A percentile compares a stretch with the other conserved stretches of the same genome.
These are phyloP conservation scores for Coelopa pilipes DNA, from an alignment of 2,888 invertebrate genomes.

Conservation along the genomic window DNA sequence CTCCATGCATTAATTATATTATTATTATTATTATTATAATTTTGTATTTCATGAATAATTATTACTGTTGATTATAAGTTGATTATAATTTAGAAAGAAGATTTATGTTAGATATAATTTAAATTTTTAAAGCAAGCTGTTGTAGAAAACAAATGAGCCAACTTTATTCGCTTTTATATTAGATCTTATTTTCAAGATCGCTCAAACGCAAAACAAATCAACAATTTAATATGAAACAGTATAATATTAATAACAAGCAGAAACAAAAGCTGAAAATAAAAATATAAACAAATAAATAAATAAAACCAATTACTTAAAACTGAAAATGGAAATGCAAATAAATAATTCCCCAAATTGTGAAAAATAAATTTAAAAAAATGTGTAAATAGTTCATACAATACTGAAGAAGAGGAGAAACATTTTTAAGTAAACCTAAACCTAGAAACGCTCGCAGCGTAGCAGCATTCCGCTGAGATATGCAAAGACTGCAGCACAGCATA, in stretches of 20 bases:
- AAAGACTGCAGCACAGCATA: not conserved
- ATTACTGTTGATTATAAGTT: constrained; percentile 29
- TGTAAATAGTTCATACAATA: constrained; percentile 32
- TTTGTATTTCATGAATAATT: constrained; percentile 22
- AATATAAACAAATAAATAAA: not conserved
- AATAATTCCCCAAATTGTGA: constrained; percentile 9
- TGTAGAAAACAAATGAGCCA: constrained; percentile 37
- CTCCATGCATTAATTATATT: constrained; percentile 25
- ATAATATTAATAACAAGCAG: constrained; percentile 7
- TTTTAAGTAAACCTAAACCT: constrained; percentile 19
- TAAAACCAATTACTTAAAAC: not conserved
- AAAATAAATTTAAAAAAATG: constrained; percentile 22
- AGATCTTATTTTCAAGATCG: constrained; percentile 51
- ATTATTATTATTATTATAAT: constrained; percentile 24
- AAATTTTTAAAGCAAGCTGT: constrained; percentile 36
- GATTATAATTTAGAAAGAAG: constrained; percentile 21
- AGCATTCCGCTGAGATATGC: too few relatives aligned
- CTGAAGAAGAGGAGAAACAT: constrained; percentile 3
- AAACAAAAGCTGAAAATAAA: constrained; percentile 7
- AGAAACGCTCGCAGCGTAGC: not conserved
- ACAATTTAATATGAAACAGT: constrained; percentile 5
- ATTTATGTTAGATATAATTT: constrained; percentile 29
- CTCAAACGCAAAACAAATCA: constrained; percentile 15
- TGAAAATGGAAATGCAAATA: constrained; percentile 17
- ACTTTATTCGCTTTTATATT: constrained; percentile 46